Base-by-base conservation (phyloP, 2,113 vertebrate genomes). In the Uria lomvia region DNA sequence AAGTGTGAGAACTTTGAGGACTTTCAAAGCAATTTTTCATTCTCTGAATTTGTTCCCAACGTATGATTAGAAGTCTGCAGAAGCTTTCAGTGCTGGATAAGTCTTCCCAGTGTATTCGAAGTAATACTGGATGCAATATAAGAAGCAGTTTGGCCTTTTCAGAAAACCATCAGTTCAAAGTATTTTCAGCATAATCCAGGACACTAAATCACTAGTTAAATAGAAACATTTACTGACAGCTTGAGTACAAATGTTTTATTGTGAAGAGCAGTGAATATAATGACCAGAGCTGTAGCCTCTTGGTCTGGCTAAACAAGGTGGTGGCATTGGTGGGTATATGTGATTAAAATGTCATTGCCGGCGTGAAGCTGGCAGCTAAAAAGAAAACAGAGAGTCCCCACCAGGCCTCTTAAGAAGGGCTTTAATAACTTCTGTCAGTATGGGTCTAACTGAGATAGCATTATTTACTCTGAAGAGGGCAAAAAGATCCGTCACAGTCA, bases 161-260 rank as follows among this genome's bases (percentile, higher is more conserved):
- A 94, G 88, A 95, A 94, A 96, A 88, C 52, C 92, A 95, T 92
- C 94, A 96, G 88, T 92, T 94, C 93, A 96, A 95, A 97, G 94
- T 95, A 94, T 92, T 96, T 96, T 97, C 95, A 83, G 91, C 88
- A 93, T 94, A 96, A 97, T 94, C 95, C 93, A 75, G 93, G 88
- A 94, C 79, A 93, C 79, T 96, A 96, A 96, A 97, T 95, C 97
- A 96, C 76, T 81, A 29, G 86, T 76, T 86, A 87, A 93, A 92
- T 2, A 95, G 90, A 91, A 96, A 95, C 80, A 93, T 96, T 94
- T 90, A 85, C 94, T 94, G 97, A 93, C 90, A 97, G 90, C 86
- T 89, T 9, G 24, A 96, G 88, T 42, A 93, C 95, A 97, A 97
- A 71, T 70, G 74, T 70, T 95, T 92, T 85, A 68, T 93, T 94